Conservation (phyloP, 1,140 invertebrate genomes). For the Bombus haemorrhoidalis region DNA sequence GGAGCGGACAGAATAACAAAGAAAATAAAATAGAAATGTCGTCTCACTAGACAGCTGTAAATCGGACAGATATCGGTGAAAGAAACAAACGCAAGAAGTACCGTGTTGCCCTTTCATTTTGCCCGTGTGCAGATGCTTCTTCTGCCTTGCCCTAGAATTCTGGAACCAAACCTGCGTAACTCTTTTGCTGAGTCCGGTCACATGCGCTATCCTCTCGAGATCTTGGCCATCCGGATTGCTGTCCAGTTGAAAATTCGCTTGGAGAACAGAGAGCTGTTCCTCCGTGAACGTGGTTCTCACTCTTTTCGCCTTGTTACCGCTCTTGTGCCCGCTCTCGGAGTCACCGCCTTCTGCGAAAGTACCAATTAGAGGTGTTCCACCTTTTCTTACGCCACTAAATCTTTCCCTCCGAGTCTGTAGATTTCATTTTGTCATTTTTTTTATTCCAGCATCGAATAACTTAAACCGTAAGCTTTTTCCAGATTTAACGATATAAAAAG, state of each 20-base stretch:
- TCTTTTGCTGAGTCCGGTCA: slow-evolving; percentile 97
- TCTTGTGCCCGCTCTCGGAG: slow-evolving; percentile 92
- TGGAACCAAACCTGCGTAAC: slow-evolving; percentile 99
- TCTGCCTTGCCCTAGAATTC: slow-evolving; percentile 98
- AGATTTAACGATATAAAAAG: background rate
- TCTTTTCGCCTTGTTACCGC: slow-evolving; percentile 94
- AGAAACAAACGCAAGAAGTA: slow-evolving; percentile 56
- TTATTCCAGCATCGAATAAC: too few relatives aligned
- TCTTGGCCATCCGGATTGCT: slow-evolving; percentile 99
- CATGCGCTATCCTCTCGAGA: slow-evolving; percentile 98
- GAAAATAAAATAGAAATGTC: background rate
- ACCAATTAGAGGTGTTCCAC: background rate
- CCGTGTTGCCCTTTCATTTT: slow-evolving; percentile 86
- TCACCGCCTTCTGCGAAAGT: slow-evolving; percentile 81
- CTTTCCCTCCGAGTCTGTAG: background rate
- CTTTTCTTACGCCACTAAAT: background rate
- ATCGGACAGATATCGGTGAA: background rate
- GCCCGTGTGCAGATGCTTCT: slow-evolving; percentile 97
- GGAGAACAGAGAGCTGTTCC: slow-evolving; percentile 97
- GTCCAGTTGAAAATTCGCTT: slow-evolving; percentile 98
- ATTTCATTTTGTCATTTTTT: background rate
- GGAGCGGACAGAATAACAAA: too few relatives aligned
- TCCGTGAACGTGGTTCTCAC: slow-evolving; percentile 99
- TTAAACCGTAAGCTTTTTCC: background rate
- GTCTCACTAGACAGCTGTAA: background rate